phyloP scores from a whole-genome alignment of 2,797 vertebrate genomes.

The Kryptolebias ocellatus region DNA sequence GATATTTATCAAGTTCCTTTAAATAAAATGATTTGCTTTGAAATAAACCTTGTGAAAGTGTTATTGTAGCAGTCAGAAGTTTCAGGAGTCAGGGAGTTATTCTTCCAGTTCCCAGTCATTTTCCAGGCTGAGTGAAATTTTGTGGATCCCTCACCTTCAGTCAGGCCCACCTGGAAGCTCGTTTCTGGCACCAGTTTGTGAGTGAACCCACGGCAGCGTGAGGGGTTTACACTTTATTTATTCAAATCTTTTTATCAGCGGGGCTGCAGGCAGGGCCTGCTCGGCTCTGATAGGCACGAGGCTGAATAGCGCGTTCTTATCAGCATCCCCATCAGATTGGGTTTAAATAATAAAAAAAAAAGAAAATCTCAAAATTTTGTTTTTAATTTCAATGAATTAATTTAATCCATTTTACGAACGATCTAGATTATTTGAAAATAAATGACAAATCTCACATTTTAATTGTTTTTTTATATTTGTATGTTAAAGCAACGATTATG shows the following conservation, averaged over 20 bases:
- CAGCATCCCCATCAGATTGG: slow-evolving; percentile 41
- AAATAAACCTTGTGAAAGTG: no score
- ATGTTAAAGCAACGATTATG: background rate
- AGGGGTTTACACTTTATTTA: slow-evolving; percentile 48
- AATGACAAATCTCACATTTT: background rate
- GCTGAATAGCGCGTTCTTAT: slow-evolving; percentile 55
- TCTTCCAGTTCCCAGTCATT: no score
- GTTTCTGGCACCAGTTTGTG: background rate
- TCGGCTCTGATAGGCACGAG: slow-evolving; percentile 46
- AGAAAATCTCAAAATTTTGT: background rate
- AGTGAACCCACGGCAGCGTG: background rate
- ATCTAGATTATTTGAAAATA: background rate
- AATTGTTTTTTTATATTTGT: background rate
- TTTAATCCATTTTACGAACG: background rate
- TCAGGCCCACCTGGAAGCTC: no score
- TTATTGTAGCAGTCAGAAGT: no score
- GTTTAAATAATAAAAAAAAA: slow-evolving; percentile 15
- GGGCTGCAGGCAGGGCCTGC: slow-evolving; percentile 59
- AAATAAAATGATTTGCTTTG: no score
- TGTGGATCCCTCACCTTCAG: no score
- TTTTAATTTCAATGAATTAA: slow-evolving; percentile 2
- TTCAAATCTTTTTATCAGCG: slow-evolving; percentile 76
- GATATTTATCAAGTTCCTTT: no score
- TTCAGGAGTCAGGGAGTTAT: no score
- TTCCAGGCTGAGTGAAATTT: no score